Evolutionary conservation across 1,140 invertebrate genomes (phyloP).

Genomic region (Lysiphlebus fabarum): DNA sequence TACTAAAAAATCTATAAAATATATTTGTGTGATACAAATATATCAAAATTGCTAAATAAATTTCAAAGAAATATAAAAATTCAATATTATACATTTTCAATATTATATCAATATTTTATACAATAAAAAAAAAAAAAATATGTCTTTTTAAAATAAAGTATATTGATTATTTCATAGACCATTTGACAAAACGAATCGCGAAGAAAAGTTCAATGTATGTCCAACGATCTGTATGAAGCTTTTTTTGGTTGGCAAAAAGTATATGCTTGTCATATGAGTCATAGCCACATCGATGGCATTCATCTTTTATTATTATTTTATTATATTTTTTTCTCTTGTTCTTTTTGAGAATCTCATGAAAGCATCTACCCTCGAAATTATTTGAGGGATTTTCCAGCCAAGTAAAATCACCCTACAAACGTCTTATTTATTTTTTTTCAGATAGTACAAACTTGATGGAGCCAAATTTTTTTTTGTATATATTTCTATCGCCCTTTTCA

Average conservation of each 20-base stretch:
- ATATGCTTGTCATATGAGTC: slow-evolving; percentile 9
- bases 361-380: not conserved
- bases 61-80: too few species aligned
- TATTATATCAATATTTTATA: too few species aligned
- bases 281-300: slow-evolving; percentile 9
- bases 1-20: too few species aligned
- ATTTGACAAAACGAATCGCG: not conserved
- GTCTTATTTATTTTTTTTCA: too few species aligned
- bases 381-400: slow-evolving; percentile 1
- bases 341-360: not conserved
- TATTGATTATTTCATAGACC: not conserved
- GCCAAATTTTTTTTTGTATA: too few species aligned
- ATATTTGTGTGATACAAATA: too few species aligned
- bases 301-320: slow-evolving; percentile 5
- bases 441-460: too few species aligned
- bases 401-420: too few species aligned
- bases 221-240: slow-evolving; percentile 1
- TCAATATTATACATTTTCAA: too few species aligned
- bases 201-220: not conserved
- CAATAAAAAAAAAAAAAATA: too few species aligned
- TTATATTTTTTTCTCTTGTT: not conserved
- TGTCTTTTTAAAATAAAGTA: not conserved
- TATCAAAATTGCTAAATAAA: too few species aligned
- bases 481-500: too few species aligned
- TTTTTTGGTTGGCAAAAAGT: not conserved